Base-by-base conservation (phyloP, 2,888 invertebrate genomes). In the Cremastinae sp. region DNA sequence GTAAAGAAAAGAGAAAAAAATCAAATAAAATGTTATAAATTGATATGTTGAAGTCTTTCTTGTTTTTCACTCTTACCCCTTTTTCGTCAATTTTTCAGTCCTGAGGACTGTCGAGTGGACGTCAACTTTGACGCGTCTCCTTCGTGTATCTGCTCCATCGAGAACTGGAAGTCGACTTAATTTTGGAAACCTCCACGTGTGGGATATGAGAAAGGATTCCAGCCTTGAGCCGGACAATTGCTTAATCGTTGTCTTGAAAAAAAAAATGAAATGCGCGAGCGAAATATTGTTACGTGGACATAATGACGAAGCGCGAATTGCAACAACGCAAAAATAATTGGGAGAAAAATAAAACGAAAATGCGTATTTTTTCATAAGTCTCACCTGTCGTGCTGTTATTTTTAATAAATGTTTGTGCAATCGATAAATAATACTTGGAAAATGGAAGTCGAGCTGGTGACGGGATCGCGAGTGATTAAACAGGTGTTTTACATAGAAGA, bases 21-120 rank as follows among this genome's bases (percentile, higher is more conserved):
- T 87, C 87, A 87, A 88, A 88, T 88, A 88, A 88, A 88, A 85
- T 78, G 85, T 87, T 88, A 87, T 81, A 81, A 62, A 84, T 87
- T 82, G 83, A n/a, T n/a, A 87, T 85, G 84, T 86, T 85, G 83
- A 84, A 80, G 14, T 14, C 12, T 28, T 59, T 14, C 3, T 2
- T 41, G 9, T 8, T 49, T 12, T 18, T 47, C 20, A 53, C 58
- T 14, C 14, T 22, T 58, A 28, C 38, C 9, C 53, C 49, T 20
- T 61, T 16, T 59, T 28, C 20, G 28, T 16, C n/a, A 10, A 18
- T 61, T 12, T 0, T 61, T 45, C 10, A 10, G 1, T 14, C 34
- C 4, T 28, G 4, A 10, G 0, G 12, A 53, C n/a, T n/a, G n/a
- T n/a, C n/a, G n/a, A n/a, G n/a, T n/a, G n/a, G n/a, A n/a, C n/a